Percentiles rank a stretch among this genome's conserved stretches.
phyloP scores from a whole-genome alignment of 1,140 invertebrate genomes.

The Cephus cinctus region DNA sequence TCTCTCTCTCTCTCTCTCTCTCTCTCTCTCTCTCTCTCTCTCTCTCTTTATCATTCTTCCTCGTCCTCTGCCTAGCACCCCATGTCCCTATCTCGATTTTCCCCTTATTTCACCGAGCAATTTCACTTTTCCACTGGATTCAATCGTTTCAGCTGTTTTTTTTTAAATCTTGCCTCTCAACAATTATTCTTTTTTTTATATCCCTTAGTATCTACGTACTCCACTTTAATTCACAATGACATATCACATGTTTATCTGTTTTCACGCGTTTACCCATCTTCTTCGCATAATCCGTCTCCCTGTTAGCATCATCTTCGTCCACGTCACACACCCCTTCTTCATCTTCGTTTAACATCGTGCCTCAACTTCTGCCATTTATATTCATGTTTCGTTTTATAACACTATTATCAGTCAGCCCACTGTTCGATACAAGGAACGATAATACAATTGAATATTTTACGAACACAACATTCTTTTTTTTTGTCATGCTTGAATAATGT shows the following conservation, averaged over 20 bases:
- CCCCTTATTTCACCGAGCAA: no score
- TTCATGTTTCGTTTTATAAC: constrained; percentile 35
- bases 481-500: constrained; percentile 40
- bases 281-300: constrained; percentile 11
- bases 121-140: no score
- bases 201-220: neutral
- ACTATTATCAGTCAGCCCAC: constrained; percentile 54
- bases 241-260: constrained; percentile 53
- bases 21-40: no score
- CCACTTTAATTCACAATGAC: constrained; percentile 45
- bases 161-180: no score
- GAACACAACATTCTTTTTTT: constrained; percentile 44
- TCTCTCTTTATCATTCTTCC: no score
- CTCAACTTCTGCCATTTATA: constrained; percentile 10
- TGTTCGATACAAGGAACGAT: constrained; percentile 56
- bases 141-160: no score
- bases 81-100: no score
- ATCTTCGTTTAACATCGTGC: constrained; percentile 23
- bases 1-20: no score
- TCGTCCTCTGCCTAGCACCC: no score
- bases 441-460: constrained; percentile 56
- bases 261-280: constrained; percentile 21
- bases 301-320: neutral
- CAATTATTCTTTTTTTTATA: no score
- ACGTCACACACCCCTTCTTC: constrained; percentile 5